Percentiles rank a stretch among this genome's conserved stretches.
These are phyloP conservation scores for Drosophila niveifrons DNA, from an alignment of 2,888 invertebrate species.

Conservation along the genomic window DNA sequence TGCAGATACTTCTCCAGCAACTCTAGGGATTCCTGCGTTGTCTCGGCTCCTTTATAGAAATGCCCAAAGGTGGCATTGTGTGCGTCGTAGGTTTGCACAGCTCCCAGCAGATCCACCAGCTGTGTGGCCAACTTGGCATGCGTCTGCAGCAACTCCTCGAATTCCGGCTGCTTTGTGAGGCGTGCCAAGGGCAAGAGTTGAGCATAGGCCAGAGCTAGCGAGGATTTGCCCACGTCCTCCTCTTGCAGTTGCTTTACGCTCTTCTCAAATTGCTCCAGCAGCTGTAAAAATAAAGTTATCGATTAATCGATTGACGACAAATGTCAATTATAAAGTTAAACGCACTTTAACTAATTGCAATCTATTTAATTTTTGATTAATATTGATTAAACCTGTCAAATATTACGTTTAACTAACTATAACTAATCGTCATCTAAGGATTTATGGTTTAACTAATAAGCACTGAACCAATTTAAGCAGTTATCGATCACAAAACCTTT, in stretches of 20 bases:
- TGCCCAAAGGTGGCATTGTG: slow-evolving; percentile 90
- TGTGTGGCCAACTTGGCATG: slow-evolving; percentile 86
- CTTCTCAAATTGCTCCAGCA: slow-evolving; percentile 86
- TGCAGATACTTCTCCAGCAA: slow-evolving; percentile 91
- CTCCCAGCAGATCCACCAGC: slow-evolving; percentile 90
- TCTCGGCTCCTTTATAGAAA: slow-evolving; percentile 86
- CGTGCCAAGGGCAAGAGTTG: slow-evolving; percentile 88
- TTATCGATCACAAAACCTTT: too few relatives aligned
- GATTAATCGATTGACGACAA: neutral
- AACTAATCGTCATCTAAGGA: too few relatives aligned
- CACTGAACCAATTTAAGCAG: too few relatives aligned
- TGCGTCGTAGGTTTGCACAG: slow-evolving; percentile 89
- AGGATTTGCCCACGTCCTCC: slow-evolving; percentile 88
- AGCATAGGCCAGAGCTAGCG: slow-evolving; percentile 88
- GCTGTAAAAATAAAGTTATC: slow-evolving; percentile 78
- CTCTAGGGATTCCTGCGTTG: slow-evolving; percentile 85
- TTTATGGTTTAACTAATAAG: too few relatives aligned
- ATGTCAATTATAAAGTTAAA: neutral
- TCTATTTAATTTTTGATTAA: too few relatives aligned
- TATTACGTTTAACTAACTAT: too few relatives aligned
- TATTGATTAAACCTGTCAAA: too few relatives aligned
- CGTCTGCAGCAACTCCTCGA: slow-evolving; percentile 86
- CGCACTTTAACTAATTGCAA: too few relatives aligned
- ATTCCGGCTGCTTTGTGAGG: slow-evolving; percentile 87
- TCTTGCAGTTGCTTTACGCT: slow-evolving; percentile 86